Evolutionary conservation across 2,113 vertebrate species (phyloP), one percentile per base, ranked within the genome.

Genomic region (Brachirus orientalis): DNA sequence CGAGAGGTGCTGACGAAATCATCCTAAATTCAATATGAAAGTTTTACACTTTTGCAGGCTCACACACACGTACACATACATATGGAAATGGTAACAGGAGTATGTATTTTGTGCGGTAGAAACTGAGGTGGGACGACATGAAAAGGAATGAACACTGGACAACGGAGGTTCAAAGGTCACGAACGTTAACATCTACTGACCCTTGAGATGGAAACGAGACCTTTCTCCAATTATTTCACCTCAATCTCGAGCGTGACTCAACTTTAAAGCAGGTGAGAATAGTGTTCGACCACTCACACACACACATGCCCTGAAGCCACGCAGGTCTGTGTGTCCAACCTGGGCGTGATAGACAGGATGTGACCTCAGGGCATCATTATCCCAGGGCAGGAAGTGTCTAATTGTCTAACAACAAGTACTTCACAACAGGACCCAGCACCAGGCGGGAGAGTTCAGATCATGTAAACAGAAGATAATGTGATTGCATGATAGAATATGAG

Each of bases 321-420:
- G 43, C 63, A 57, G 69, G 17, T 56, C 65, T 60, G 33, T 7
- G 17, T 72, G 74, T 78, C 69, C 75, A 72, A 78, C 75, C 47
- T 63, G 73, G 62, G 75, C 35, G 68, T 86, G 76, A 85, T 60
- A 85, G 74, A 82, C 80, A 88, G 86, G 84, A 89, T 81, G 79
- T 84, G 82, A 86, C 89, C 84, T 87, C 63, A 48, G 84, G 89
- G 88, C 68, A 3, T 82, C 67, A 80, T 88, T 88, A 86, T 85
- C 72, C 68, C 6, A 44, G 84, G 61, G 85, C 77, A 85, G 88
- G 89, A 90, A 87, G 84, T 58, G 17, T 71, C 59, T 88, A 88
- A 89, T 82, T 85, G 82, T 81, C 61, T 45, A 58, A 81, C 77
- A 86, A 77, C 80, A 72, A 85, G 64, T 36, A 67, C 60, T 81